Evolutionary conservation across 2,888 invertebrate genomes (phyloP), one percentile per base, ranked within the genome.

Genomic region (Erebia epiphron): DNA sequence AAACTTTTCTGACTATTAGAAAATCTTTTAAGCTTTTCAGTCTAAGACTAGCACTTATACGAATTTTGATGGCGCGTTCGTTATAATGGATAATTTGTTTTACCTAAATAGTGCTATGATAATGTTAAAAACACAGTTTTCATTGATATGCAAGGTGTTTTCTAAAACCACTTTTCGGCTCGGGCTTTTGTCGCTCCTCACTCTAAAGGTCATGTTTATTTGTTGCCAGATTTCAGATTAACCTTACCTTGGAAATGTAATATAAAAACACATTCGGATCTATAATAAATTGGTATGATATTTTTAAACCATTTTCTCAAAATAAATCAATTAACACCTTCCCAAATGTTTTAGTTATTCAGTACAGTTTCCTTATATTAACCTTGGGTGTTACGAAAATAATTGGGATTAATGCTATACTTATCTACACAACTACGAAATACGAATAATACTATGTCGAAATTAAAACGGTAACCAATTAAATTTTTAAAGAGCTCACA

Each of bases 181-280:
- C 66, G 41, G 73, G 61, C 70, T 73, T 79, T 76, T 80, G 74
- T 81, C 80, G 79, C 77, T 83, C 78, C 72, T 75, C 79, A 67
- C 78, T 77, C 72, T 72, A 75, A 71, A 78, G 77, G 76, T 78
- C 78, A 72, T 75, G 75, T 78, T 76, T 72, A 67, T 69, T 13
- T 70, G 76, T 75, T 76, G 73, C 73, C 73, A 73, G 76, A 76
- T 78, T 78, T 76, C 66, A 69, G 76, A 77, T 71, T 69, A 85
- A 79, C 89, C 89, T 89, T 89, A 82, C 87, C 89, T 89, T 88
- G 89, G 82, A 79, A 71, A 69, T 73, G 76, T 50, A 56, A 66
- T 69, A 72, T 69, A 72, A 73, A 73, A 73, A 68, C 41, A 60
- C 68, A 58, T 61, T 73, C 18, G 52, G 67, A 63, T 63, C 52